Evolutionary conservation across 2,797 vertebrate genomes (phyloP), one percentile per base, ranked within the genome.

Genomic region (Sciurus vulgaris): DNA sequence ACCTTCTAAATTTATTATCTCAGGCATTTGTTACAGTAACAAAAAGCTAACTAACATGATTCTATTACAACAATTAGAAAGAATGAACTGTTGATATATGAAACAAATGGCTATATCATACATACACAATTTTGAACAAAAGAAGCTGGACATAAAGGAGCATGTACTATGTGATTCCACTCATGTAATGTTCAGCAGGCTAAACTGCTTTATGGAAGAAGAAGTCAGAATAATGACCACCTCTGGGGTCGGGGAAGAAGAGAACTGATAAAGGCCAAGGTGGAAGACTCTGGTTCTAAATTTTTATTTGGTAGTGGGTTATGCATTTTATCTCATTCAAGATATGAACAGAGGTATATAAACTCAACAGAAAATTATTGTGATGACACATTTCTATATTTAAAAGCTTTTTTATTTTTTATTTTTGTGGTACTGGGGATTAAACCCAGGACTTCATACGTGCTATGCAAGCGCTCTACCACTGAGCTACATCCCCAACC

Each of bases 271-370:
- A 86, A 84, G 35, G 28, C 65, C 33, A 72, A 30, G 14, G 4
- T 47, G 20, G 35, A 69, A 51, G 74, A 56, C 63, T 93, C 41
- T 51, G 26, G 8, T 35, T 74, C 41, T 92, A 20, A 8, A 87
- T 33, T 22, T 76, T 79, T 24, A 83, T 74, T 44, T 85, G 72
- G 38, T 77, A 70, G 47, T 88, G 5, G 30, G 35, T 73, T 93
- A 41, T 49, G 12, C 61, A 91, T 20, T 61, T 93, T 85, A 96
- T 8, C 24, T 82, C 84, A 91, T 73, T 93, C 61, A 89, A 95
- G 89, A 67, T 86, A 70, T 78, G n/a, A 84, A 81, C 74, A 84
- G 12, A 94, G 83, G 3, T 51, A 93, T 51, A 61, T 88, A 81
- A 89, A 86, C 7, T 47, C 78, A 89, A 89, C 1, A 79, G 33